Evolutionary conservation across 1,140 invertebrate genomes (phyloP).

Genomic region (Megalonaias nervosa): DNA sequence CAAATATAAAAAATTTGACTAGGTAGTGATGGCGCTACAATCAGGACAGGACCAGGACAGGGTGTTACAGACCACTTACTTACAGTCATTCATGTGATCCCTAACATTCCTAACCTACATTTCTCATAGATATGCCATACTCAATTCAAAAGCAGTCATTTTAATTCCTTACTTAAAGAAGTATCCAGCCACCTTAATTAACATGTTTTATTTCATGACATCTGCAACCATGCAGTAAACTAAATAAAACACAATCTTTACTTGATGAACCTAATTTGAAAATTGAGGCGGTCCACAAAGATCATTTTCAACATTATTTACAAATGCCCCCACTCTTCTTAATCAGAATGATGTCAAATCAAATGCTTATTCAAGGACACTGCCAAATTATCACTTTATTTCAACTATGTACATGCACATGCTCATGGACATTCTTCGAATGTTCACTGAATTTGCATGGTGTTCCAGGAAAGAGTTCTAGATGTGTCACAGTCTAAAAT

Average conservation of each 20-base stretch:
- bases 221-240: not conserved
- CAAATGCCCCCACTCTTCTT: not conserved
- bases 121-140: not conserved
- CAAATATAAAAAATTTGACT: not conserved
- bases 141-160: not conserved
- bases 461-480: not conserved
- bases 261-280: not conserved
- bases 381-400: not conserved
- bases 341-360: not conserved
- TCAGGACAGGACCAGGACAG: not conserved
- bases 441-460: not conserved
- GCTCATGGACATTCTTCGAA: not conserved
- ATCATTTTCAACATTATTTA: not conserved
- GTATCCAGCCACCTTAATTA: not conserved
- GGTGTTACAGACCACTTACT: not conserved
- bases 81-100: not conserved
- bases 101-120: not conserved
- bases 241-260: not conserved
- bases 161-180: not conserved
- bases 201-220: constrained; percentile 1
- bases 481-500: not conserved
- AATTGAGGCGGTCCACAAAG: not conserved
- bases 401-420: not conserved
- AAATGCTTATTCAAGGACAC: not conserved
- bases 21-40: not conserved